These are phyloP conservation scores for Petrocephalus zakoni DNA, from an alignment of 2,113 vertebrate species.

Conservation along the genomic window DNA sequence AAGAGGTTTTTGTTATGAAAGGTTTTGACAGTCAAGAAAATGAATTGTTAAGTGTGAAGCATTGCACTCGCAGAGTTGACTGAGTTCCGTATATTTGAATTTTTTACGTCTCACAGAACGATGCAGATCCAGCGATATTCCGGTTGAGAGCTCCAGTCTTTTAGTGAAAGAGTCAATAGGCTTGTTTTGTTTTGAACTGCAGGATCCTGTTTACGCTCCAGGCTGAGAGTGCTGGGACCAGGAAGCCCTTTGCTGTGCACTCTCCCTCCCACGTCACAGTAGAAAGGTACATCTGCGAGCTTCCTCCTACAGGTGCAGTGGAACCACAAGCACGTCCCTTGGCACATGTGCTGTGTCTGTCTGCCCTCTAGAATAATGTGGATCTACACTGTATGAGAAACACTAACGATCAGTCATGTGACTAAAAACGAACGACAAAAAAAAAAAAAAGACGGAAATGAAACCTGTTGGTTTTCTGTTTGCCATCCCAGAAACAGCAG, in stretches of 20 bases:
- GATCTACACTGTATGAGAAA: background rate
- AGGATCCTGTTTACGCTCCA: conserved; percentile 21
- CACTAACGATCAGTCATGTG: background rate
- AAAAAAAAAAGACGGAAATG: background rate
- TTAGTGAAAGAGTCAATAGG: background rate
- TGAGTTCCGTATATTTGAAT: background rate
- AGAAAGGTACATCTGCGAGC: conserved; percentile 31
- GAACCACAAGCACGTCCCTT: background rate
- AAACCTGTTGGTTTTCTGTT: background rate
- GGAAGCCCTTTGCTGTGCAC: background rate
- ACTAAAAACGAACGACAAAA: background rate
- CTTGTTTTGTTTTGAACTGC: conserved; percentile 24
- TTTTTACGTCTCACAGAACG: background rate
- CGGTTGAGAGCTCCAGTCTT: background rate
- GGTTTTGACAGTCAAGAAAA: background rate
- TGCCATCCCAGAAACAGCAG: background rate
- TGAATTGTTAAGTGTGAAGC: background rate
- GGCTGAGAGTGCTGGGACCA: conserved; percentile 22
- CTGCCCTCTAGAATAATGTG: background rate
- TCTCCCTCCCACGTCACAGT: conserved; percentile 18
- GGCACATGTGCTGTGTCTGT: background rate
- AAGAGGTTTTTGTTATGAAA: background rate
- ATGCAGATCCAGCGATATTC: background rate
- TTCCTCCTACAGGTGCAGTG: background rate
- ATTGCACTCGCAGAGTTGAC: background rate